Base-by-base conservation (phyloP, 2,113 vertebrate genomes). In the Etheostoma cragini region DNA sequence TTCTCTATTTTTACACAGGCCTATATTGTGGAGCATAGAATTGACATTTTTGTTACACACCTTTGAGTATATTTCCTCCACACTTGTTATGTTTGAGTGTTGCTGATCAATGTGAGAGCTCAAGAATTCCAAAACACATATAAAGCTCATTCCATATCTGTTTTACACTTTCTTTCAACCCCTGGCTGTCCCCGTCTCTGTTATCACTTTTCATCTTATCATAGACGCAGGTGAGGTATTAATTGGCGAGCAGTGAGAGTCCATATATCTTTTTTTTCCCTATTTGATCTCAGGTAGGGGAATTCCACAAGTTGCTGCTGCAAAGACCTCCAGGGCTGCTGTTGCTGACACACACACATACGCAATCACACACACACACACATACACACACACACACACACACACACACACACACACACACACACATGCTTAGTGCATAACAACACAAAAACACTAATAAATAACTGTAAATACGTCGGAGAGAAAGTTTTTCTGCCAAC, bases 251-350 rank as follows among this genome's bases (percentile, higher is more conserved):
- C 77, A 85, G 81, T 68, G 61, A 87, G 78, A 81, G 62, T 50
- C 67, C 77, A 83, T 91, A 88, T 91, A 90, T 91, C 87, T 89
- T 84, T 58, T 35, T 52, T 56, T 65, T 74, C 35, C 72, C 83
- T 42, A 45, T 95, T 96, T 90, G 90, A 93, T 91, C 89, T 93
- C 94, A 92, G 78, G 21, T 76, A 93, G 96, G 97, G 96, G 95
- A 97, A 96, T 97, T 97, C 97, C 96, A 54, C 91, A 82, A 75
- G 93, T 92, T 90, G 81, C 95, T 96, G 94, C 95, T 95, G 95
- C 89, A 62, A 73, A 54, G 90, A 89, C 92, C 93, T 95, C 95
- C 94, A 93, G 92, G 93, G 93, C 92, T 95, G 94, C 94, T 89
- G 30, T 45, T 77, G 72, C 73, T 72, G 66, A 61, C 12, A 24